Evolutionary conservation across 2,113 vertebrate genomes (phyloP).

Genomic region (Crotalus horridus): DNA sequence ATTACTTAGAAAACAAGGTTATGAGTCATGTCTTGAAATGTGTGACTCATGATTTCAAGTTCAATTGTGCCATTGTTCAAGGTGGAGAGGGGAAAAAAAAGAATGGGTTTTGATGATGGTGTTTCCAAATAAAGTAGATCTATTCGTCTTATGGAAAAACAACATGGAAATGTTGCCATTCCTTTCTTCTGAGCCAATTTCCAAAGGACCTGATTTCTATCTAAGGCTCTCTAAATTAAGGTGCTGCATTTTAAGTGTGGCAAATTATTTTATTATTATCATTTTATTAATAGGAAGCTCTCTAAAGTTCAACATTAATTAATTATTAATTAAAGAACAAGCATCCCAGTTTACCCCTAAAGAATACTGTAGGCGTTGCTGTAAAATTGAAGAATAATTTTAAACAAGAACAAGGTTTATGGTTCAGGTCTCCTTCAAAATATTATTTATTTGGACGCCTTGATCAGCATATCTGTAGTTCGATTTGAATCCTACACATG

Average conservation of each 20-base stretch:
- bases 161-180: neutral
- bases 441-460: conserved; percentile 35
- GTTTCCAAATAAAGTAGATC: conserved; percentile 38
- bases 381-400: conserved; percentile 22
- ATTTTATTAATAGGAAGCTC: conserved; percentile 12
- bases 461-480: conserved; percentile 20
- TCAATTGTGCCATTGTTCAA: conserved; percentile 8
- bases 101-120: conserved; percentile 13
- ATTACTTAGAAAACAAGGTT: neutral
- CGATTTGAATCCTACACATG: neutral
- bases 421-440: conserved; percentile 8
- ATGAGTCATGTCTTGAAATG: neutral
- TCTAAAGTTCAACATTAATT: neutral
- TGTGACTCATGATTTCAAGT: neutral
- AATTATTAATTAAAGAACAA: neutral
- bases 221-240: conserved; percentile 19
- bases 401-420: conserved; percentile 33
- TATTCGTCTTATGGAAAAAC: conserved; percentile 38
- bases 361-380: conserved; percentile 20
- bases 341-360: conserved; percentile 26
- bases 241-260: neutral
- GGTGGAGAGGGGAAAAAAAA: neutral
- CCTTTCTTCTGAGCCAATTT: conserved; percentile 15
- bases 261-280: neutral
- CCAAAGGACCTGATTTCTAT: neutral